Percentiles rank a stretch among this genome's conserved stretches.
Conservation (phyloP, 2,888 invertebrate species). For the Cephus pulcher region DNA sequence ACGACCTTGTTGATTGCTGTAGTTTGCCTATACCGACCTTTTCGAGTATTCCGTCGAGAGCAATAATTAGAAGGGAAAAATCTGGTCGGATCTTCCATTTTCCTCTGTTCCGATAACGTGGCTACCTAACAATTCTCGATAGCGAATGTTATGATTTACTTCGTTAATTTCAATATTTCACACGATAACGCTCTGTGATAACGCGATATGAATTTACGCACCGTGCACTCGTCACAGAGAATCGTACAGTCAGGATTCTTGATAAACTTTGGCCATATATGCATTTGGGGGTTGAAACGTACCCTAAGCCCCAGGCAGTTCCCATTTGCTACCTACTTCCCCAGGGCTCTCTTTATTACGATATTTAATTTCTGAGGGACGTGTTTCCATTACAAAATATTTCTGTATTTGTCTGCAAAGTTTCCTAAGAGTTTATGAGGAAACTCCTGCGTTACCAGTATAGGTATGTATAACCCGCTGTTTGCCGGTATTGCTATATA, state of each 20-base stretch:
- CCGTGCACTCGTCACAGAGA: too few species aligned
- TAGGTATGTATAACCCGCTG: background rate
- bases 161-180: too few species aligned
- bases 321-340: background rate
- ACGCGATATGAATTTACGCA: too few species aligned
- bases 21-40: constrained; percentile 40
- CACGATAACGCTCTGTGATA: too few species aligned
- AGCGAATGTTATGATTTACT: too few species aligned
- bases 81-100: constrained; percentile 16
- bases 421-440: constrained; percentile 61
- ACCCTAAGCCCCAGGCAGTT: too few species aligned
- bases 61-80: constrained; percentile 44
- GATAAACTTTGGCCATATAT: too few species aligned
- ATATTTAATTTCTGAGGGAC: constrained; percentile 60
- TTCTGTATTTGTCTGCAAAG: constrained; percentile 61
- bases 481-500: constrained; percentile 11
- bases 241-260: too few species aligned
- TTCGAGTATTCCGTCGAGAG: constrained; percentile 40
- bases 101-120: too few species aligned
- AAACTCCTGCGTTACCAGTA: constrained; percentile 49
- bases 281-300: too few species aligned
- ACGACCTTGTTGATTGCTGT: constrained; percentile 57
- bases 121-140: too few species aligned
- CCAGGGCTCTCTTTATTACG: constrained; percentile 44
- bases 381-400: constrained; percentile 62